A percentile compares a stretch with the other conserved stretches of the same genome.
Conservation (phyloP, 1,140 invertebrate species). For the Apis laboriosa region DNA sequence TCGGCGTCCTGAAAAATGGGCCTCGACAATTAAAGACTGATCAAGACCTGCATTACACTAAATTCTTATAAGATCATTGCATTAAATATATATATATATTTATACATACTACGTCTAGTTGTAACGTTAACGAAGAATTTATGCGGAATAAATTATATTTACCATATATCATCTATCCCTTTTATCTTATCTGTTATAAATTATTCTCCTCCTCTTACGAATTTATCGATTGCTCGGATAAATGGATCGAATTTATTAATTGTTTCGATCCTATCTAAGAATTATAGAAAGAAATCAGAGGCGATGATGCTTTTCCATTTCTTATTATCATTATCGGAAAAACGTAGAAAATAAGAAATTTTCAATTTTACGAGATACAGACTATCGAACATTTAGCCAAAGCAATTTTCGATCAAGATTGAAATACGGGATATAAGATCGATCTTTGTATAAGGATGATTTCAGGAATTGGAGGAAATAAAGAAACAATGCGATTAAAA, state of each 20-base stretch:
- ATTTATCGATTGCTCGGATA: background rate
- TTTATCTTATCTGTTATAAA: background rate
- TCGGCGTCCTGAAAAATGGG: slow-evolving; percentile 67
- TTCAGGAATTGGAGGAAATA: background rate
- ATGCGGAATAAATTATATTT: slow-evolving; percentile 80
- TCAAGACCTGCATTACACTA: slow-evolving; percentile 80
- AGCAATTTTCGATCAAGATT: no score
- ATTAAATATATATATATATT: slow-evolving; percentile 76
- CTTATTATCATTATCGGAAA: no score
- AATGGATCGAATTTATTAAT: no score
- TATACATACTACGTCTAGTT: slow-evolving; percentile 78
- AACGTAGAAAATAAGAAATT: no score
- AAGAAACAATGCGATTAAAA: slow-evolving; percentile 55
- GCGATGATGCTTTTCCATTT: no score
- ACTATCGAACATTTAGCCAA: no score
- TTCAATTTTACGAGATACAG: no score
- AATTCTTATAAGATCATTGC: slow-evolving; percentile 75
- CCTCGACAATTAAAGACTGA: slow-evolving; percentile 79
- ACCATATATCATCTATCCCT: slow-evolving; percentile 52
- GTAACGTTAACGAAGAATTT: slow-evolving; percentile 73
- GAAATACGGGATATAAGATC: no score
- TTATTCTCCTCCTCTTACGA: background rate
- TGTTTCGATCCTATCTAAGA: no score
- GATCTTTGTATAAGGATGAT: background rate
- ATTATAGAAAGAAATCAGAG: no score